Base-by-base conservation (phyloP, 2,888 invertebrate genomes). In the Cylindroiulus punctatus region DNA sequence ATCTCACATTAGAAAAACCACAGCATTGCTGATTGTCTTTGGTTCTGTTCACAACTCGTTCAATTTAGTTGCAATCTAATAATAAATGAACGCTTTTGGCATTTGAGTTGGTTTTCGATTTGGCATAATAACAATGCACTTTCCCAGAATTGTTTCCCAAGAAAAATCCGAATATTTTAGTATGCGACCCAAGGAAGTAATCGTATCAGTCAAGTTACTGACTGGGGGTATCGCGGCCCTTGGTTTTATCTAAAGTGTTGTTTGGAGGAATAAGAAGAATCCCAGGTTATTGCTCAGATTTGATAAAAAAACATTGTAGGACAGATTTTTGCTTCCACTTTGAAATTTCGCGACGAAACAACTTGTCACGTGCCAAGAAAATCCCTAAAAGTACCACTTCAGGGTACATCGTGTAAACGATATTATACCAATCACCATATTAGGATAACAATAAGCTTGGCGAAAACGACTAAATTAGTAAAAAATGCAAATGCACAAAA, bases 401-500 rank as follows among this genome's bases (percentile, higher is more conserved):
- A 14, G 30, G 5, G 30, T 32, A 76, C 76, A 30, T 22, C 4
- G 65, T 76, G 76, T 76, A 76, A 76, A 76, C 76, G 26, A 30
- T 17, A 76, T 26, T 30, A 76, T 76, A 76, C 76, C 76, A 32
- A 76, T 76, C 76, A 76, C 76, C 76, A 32, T 30, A 26, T 76
- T 76, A 76, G 30, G 26, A 32, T 32, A 76, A 44, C 10, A 44
- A 32, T 76, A 76, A 76, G 76, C 76, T 26, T 76, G 26, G 76
- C 76, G 26, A 76, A 76, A 76, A 76, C 76, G 76, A 76, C 76
- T 76, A 76, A 76, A 76, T 76, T 76, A 76, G 7, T 36, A 4
- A 76, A 76, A 65, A 76, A 76, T 76, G 76, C 76, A 76, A 76
- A 76, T 76, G 76, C 76, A 76, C 76, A 17, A 76, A 76, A 76